Base-by-base conservation (phyloP, 2,113 vertebrate species). In the Chionomys nivalis region DNA sequence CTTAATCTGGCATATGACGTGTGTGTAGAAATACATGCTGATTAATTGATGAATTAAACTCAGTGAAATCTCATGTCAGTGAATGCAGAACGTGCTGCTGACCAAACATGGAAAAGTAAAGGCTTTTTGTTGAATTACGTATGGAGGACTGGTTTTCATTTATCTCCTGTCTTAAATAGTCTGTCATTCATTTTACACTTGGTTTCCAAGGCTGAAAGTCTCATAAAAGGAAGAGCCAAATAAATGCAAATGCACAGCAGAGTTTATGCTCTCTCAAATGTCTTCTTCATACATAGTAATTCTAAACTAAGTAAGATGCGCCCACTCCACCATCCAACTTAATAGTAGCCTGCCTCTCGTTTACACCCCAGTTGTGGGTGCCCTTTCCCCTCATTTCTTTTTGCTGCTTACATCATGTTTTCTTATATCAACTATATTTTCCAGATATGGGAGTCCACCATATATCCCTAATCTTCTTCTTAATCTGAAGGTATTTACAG, bases 11-110 rank as follows among this genome's bases (percentile, higher is more conserved):
- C 52, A 47, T 36, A 89, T 73, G 91, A 89, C 26, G 13, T 81
- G 31, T 88, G 31, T 61, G 31, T 42, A 86, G 44, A 83, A 93
- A 89, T 89, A 65, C 28, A 63, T 44, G 61, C 82, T 90, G 61
- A 72, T 77, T 96, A 78, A 89, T 70, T 75, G 63, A 72, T 87
- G 42, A 58, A 78, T 68, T 93, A 72, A 81, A 90, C 33, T 66
- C 52, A 78, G 31, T 72, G 68, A 42, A 92, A n/a, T 61, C 33
- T 61, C 44, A 72, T 33, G 47, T 73, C 4, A 36, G 42, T 75
- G 76, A 95, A 93, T 70, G 63, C 28, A 95, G 75, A 55, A 44
- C 44, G 52, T 10, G n/a, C 77, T 73, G 31, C 44, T 95, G 39
- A 94, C 58, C 61, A 82, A 73, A 83, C 82, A 68, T 8, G 39